Base-by-base conservation (phyloP, 2,113 vertebrate species). In the Mola mola region DNA sequence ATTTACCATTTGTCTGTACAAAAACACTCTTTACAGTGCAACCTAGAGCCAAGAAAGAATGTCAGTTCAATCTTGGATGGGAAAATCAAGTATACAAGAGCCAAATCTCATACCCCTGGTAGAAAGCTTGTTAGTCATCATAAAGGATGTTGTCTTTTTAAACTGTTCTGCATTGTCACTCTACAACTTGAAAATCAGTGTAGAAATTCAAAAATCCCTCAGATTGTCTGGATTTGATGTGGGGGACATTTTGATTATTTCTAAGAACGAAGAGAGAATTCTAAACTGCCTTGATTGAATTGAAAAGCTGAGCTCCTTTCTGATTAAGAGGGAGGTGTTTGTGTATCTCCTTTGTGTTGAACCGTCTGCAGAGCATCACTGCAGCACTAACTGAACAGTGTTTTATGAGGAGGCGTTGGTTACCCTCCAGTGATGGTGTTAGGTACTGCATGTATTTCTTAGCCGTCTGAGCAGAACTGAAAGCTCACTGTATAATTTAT, bases 341-440 rank as follows among this genome's bases (percentile, higher is more conserved):
- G 41, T 68, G 71, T 24, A 57, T 49, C 47, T 69, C 41, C 51
- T 74, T 51, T 66, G 48, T 70, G 58, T 42, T 25, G 48, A 44
- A 42, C 29, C 22, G 31, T 63, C 29, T 73, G 47, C 72, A 60
- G 76, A 63, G 37, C 65, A 9, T 64, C 62, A 74, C 79, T 87
- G 83, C 82, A 68, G 62, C 49, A 83, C 22, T 24, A 13, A n/a
- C 56, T 34, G 17, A n/a, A 40, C 25, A n/a, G 1, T 17, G 38
- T 11, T 26, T 59, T 1, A 61, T 13, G 40, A n/a, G 20, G 75
- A 75, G 53, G 59, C 40, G 2, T 53, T 16, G 68, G 58, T 49
- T 74, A 71, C 78, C 78, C 76, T 85, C 87, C 87, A 74, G 75
- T 81, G 83, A 19, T 17, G 38, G 61, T 25, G n/a, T 43, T 13